Evolutionary conservation across 2,888 invertebrate species (phyloP), one percentile per base, ranked within the genome.

Genomic region (Hedya salicella): DNA sequence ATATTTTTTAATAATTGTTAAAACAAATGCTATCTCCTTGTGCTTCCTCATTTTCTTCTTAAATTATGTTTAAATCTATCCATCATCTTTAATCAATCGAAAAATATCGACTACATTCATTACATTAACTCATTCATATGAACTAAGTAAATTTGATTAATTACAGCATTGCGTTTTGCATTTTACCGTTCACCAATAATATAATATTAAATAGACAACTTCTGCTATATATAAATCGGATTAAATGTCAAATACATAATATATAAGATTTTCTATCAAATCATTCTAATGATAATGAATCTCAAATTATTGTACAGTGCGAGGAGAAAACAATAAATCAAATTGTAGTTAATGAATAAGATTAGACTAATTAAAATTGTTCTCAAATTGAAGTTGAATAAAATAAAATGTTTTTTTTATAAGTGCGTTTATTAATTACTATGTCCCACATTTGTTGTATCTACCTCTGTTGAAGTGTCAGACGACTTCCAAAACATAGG

Each of bases 391-490:
- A 82, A 70, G 75, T 84, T 85, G 74, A 80, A 83, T 85, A 79
- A 75, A 86, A 83, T 83, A 85, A 87, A 82, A 77, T 69, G 78
- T 70, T 70, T 82, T 82, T 79, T 80, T 73, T 75, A 74, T 72
- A 69, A 63, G 11, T 21, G 62, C 59, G 59, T 62, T 60, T 25
- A 6, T 25, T 57, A 49, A 66, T 66, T 68, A n/a, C 17, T 64
- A 42, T 39, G 2, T n/a, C 9, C 9, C n/a, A n/a, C n/a, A n/a
- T n/a, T n/a, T n/a, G n/a, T n/a, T n/a, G n/a, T n/a, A n/a, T n/a
- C n/a, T n/a, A n/a, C n/a, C n/a, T n/a, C n/a, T n/a, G n/a, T n/a
- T n/a, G n/a, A n/a, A n/a, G n/a, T n/a, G n/a, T n/a, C n/a, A n/a
- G n/a, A n/a, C n/a, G n/a, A n/a, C n/a, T n/a, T n/a, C n/a, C n/a